phyloP scores from a whole-genome alignment of 1,140 invertebrate genomes.

The Ceratosolen fusciceps region DNA sequence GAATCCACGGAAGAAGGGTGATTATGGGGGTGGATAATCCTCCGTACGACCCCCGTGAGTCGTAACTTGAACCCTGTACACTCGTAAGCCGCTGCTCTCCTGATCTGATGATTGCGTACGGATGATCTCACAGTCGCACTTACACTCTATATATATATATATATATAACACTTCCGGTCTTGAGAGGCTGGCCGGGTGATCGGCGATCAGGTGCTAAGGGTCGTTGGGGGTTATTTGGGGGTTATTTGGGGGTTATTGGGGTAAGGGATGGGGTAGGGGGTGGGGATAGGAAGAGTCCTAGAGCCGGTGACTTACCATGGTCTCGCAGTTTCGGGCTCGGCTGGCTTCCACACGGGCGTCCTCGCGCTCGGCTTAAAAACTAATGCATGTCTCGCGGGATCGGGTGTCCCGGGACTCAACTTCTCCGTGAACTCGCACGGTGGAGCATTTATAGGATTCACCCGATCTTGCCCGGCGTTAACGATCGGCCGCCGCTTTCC shows the following conservation, averaged over 20 bases:
- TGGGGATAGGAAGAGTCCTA: background rate
- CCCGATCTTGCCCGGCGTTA: conserved; percentile 59
- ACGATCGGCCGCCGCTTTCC: conserved; percentile 45
- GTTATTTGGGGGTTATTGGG: no score
- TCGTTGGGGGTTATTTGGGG: background rate
- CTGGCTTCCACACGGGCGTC: background rate
- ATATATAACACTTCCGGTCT: no score
- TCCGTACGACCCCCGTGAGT: no score
- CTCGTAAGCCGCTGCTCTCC: no score
- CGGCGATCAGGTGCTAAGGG: no score
- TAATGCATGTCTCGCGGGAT: conserved; percentile 65
- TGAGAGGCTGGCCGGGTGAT: no score
- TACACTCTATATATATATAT: no score
- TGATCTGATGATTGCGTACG: no score
- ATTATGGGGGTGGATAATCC: no score
- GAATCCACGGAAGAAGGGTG: no score
- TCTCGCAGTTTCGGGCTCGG: background rate
- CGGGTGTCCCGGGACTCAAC: conserved; percentile 65
- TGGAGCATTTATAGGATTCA: conserved; percentile 72
- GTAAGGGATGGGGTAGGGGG: background rate
- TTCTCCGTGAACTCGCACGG: conserved; percentile 63
- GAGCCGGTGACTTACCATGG: conserved; percentile 63
- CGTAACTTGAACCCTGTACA: no score
- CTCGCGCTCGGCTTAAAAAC: conserved; percentile 54
- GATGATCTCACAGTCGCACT: no score